These are phyloP conservation scores for Prionace glauca DNA, from an alignment of 2,797 vertebrate species.

Conservation along the genomic window DNA sequence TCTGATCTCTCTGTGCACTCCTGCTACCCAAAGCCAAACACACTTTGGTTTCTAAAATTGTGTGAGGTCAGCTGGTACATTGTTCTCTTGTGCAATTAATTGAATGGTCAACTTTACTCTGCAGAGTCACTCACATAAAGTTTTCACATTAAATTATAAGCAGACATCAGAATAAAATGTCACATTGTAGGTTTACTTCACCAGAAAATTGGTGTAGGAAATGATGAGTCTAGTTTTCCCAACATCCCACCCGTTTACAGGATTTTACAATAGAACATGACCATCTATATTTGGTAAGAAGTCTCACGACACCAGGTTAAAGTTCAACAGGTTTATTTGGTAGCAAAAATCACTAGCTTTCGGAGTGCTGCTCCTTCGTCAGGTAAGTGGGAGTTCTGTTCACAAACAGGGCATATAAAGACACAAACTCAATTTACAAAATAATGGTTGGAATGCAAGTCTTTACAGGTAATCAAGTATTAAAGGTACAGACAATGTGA, in stretches of 20 bases:
- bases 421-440: too few relatives aligned
- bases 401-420: too few relatives aligned
- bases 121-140: neutral
- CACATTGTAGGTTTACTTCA: neutral
- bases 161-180: neutral
- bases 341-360: too few relatives aligned
- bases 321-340: too few relatives aligned
- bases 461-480: too few relatives aligned
- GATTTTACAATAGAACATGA: neutral
- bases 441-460: too few relatives aligned
- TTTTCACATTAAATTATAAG: neutral
- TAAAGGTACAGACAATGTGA: too few relatives aligned
- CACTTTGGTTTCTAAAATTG: neutral
- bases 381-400: too few relatives aligned
- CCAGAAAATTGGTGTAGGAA: neutral
- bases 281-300: neutral
- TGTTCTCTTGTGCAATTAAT: neutral
- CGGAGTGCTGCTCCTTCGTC: too few relatives aligned
- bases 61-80: neutral
- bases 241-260: neutral
- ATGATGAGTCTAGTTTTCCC: neutral
- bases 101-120: neutral
- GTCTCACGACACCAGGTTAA: too few relatives aligned
- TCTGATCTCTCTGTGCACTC: neutral
- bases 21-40: neutral